Base-by-base conservation (phyloP, 1,140 invertebrate species). In the Anastrepha ludens region DNA sequence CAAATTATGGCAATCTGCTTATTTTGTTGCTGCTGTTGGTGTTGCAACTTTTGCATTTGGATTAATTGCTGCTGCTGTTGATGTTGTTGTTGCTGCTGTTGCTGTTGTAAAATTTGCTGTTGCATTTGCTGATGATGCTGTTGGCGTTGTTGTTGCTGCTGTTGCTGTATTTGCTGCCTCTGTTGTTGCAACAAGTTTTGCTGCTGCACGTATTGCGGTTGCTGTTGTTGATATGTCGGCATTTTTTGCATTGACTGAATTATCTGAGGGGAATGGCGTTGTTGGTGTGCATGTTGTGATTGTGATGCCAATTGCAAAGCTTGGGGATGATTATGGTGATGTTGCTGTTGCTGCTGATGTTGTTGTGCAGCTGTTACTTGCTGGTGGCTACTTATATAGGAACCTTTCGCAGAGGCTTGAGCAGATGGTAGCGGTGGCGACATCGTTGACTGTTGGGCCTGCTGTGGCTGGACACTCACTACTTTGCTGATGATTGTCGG, bases 401-500 rank as follows among this genome's bases (percentile, higher is more conserved):
- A 15, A 3, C 64, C 47, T 47, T 86, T 86, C 6, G 20, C 17
- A n/a, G 8, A 50, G 39, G 62, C 17, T 41, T 87, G 91, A 11
- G 90, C 90, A 7, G 91, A 88, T 7, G 59, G 41, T 78, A 91
- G 89, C 85, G 90, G 90, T 3, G 91, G 89, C 17, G 67, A 41
- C 85, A 91, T 90, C 70, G 90, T 89, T 0, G 91, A 90, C 86
- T 93, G 91, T 9, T 90, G 90, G 1, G 92, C 91, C 81, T 93
- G 92, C 74, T 92, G 91, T 7, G 92, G 91, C 85, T 91, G 90
- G 50, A 92, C 91, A 0, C 90, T 92, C 0, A 92, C 91, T 17
- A 92, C 91, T 39, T 92, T 92, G 87, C 91, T 92, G 39, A 92
- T 92, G 60, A 92, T 92, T 11, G 91, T 92, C 7, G 91, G 91